phyloP scores from a whole-genome alignment of 2,888 invertebrate genomes.

The Deilephila porcellus region DNA sequence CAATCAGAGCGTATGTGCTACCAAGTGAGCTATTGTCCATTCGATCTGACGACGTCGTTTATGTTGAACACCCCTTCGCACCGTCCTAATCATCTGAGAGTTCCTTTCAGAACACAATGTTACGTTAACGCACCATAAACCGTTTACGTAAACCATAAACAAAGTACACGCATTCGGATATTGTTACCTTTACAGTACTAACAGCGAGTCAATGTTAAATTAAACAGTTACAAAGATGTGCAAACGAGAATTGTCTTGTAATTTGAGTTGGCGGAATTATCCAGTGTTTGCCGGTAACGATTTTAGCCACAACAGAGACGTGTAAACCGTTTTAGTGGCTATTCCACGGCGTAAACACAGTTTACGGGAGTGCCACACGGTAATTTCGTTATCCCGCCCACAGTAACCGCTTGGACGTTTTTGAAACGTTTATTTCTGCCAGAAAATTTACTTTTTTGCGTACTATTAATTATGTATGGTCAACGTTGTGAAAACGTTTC shows the following conservation, averaged over 20 bases:
- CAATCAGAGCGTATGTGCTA: conserved; percentile 22
- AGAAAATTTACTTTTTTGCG: conserved; percentile 21
- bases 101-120: conserved; percentile 37
- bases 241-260: conserved; percentile 31
- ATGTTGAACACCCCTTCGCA: conserved; percentile 24
- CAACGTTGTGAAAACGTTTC: not conserved
- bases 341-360: conserved; percentile 49
- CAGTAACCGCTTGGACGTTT: conserved; percentile 40
- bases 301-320: conserved; percentile 41
- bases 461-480: not conserved
- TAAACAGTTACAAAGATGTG: conserved; percentile 39
- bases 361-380: conserved; percentile 44
- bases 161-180: conserved; percentile 40
- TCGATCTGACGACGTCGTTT: conserved; percentile 10
- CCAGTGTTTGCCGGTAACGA: conserved; percentile 38
- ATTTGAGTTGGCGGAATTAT: conserved; percentile 36
- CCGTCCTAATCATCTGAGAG: not conserved
- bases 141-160: conserved; percentile 43
- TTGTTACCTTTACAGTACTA: conserved; percentile 32
- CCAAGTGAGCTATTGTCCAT: conserved; percentile 21
- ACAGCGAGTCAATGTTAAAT: conserved; percentile 35
- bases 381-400: conserved; percentile 54
- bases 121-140: conserved; percentile 44
- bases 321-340: conserved; percentile 53
- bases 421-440: conserved; percentile 33